phyloP scores from a whole-genome alignment of 2,888 invertebrate genomes.

The Keiferia lycopersicella region DNA sequence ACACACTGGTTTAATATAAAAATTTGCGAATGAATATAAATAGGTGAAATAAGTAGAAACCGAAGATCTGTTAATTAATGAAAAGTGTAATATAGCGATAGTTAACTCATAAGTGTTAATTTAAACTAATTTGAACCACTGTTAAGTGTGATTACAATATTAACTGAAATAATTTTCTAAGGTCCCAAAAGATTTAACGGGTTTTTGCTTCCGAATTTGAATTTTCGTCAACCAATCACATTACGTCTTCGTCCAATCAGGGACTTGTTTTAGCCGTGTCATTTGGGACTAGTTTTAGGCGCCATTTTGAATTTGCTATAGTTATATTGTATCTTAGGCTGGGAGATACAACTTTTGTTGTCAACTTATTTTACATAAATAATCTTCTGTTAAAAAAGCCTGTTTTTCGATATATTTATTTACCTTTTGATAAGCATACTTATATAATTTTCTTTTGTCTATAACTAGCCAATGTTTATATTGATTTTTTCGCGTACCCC shows the following conservation, averaged over 20 bases:
- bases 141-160: constrained; percentile 59
- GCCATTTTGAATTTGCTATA: neutral
- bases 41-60: constrained; percentile 55
- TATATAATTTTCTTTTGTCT: neutral
- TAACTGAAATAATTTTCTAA: constrained; percentile 9
- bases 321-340: constrained; percentile 38
- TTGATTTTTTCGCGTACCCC: constrained; percentile 33
- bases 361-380: neutral
- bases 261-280: neutral
- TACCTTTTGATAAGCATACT: neutral
- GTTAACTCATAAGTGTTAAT: constrained; percentile 64
- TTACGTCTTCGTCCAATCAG: constrained; percentile 9
- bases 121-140: constrained; percentile 50
- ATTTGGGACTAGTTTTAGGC: constrained; percentile 1
- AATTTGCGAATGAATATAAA: constrained; percentile 27
- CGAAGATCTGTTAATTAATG: constrained; percentile 65
- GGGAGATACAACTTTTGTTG: constrained; percentile 40
- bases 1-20: neutral
- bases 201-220: neutral
- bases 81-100: constrained; percentile 51
- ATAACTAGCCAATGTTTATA: constrained; percentile 2
- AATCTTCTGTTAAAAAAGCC: neutral
- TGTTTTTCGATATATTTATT: neutral
- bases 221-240: neutral
- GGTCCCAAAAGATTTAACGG: neutral